Evolutionary conservation across 2,113 vertebrate genomes (phyloP).

Genomic region (Campylorhamphus procurvoides): DNA sequence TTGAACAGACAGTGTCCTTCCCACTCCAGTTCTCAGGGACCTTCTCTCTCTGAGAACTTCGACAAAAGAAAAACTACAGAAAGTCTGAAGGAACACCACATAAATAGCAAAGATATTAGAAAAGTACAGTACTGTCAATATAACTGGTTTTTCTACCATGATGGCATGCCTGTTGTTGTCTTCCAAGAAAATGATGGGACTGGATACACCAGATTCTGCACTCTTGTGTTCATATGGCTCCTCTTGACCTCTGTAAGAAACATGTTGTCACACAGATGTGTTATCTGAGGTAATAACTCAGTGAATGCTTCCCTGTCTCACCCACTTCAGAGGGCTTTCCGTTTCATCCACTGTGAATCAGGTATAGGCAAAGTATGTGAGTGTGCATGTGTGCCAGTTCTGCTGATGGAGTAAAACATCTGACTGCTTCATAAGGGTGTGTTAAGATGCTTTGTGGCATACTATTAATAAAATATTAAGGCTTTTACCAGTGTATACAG

Average conservation of each 20-base stretch:
- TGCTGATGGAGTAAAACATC: not conserved
- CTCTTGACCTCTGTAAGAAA: not conserved
- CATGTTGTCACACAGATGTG: not conserved
- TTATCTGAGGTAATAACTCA: not conserved
- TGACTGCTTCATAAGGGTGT: not conserved
- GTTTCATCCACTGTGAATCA: not conserved
- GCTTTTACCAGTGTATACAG: not conserved
- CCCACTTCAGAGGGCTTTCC: not conserved
- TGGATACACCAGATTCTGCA: not conserved
- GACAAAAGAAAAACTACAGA: not conserved
- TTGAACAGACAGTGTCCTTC: not conserved
- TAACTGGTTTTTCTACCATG: not conserved
- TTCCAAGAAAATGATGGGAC: not conserved
- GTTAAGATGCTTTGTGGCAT: not conserved
- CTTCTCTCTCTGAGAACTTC: not conserved
- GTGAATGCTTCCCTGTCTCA: not conserved
- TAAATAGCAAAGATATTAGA: not conserved
- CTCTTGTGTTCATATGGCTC: not conserved
- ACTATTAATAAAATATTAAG: not conserved
- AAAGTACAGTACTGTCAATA: not conserved
- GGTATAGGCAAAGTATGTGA: rapidly evolving
- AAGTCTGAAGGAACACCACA: not conserved
- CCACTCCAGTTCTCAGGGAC: not conserved
- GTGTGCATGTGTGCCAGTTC: not conserved
- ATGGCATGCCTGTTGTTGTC: not conserved